phyloP scores from a whole-genome alignment of 2,797 vertebrate genomes.

The Anisognathus igniventris region DNA sequence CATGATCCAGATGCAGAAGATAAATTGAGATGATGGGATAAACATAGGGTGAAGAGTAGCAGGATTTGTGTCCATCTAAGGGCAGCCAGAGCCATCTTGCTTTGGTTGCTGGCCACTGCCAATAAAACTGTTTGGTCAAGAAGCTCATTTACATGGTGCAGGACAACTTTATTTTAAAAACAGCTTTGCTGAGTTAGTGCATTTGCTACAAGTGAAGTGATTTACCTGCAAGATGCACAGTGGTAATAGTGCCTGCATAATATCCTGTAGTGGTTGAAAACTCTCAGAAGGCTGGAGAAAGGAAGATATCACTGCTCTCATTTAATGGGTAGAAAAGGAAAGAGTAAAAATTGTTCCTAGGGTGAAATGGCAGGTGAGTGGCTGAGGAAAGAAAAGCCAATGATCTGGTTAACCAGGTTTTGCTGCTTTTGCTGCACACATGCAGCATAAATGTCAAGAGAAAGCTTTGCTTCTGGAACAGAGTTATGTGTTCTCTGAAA shows the following conservation, averaged over 20 bases:
- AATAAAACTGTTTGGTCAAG: not conserved
- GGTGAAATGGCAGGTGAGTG: not conserved
- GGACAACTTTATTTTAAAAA: not conserved
- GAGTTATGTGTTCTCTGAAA: not conserved
- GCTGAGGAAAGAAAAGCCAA: not conserved
- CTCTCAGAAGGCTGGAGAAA: not conserved
- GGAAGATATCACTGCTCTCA: not conserved
- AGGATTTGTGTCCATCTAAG: not conserved
- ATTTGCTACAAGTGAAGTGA: not conserved
- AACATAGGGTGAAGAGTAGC: fast-evolving
- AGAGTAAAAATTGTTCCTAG: not conserved
- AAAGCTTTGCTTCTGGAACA: not conserved
- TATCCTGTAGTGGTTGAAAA: fast-evolving
- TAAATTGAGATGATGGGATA: fast-evolving
- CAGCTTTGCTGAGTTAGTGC: not conserved
- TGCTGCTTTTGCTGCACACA: not conserved
- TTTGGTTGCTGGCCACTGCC: not conserved
- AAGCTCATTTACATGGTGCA: not conserved
- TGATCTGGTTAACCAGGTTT: not conserved
- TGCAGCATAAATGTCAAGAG: not conserved
- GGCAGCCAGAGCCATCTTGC: fast-evolving
- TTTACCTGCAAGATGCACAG: not conserved
- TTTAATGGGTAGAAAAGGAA: not conserved
- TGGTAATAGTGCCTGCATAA: not conserved
- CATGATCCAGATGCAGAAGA: not conserved